A percentile compares a stretch with the other conserved stretches of the same genome.
phyloP scores from a whole-genome alignment of 2,797 vertebrate species.

The Sebastes elongatus region DNA sequence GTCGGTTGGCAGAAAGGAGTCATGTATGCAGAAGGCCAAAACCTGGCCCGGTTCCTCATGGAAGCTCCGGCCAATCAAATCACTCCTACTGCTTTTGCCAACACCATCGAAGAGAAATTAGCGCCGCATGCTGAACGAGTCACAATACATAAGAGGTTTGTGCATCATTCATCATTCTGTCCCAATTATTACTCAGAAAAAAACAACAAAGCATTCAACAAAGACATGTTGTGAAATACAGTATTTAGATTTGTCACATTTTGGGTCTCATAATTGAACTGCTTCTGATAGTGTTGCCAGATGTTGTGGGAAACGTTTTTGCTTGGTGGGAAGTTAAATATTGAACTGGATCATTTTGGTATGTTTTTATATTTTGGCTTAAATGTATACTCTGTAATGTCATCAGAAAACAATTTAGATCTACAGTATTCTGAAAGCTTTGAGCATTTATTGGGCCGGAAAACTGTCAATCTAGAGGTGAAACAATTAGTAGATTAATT shows the following conservation, averaged over 20 bases:
- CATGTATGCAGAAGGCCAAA: constrained; percentile 91
- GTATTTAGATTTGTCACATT: background rate
- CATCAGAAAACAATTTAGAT: too few relatives aligned
- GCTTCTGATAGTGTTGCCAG: background rate
- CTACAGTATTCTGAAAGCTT: too few relatives aligned
- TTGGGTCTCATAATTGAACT: background rate
- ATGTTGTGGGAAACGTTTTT: background rate
- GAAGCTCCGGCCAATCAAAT: constrained; percentile 94
- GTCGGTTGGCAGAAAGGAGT: constrained; percentile 90
- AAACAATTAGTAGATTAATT: too few relatives aligned
- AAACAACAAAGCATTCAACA: too few relatives aligned
- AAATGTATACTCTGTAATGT: background rate
- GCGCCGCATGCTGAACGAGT: constrained; percentile 80
- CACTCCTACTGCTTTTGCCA: constrained; percentile 91
- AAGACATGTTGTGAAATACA: background rate
- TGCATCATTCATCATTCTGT: background rate
- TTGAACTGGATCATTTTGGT: background rate
- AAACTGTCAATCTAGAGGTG: too few relatives aligned
- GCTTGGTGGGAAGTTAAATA: background rate
- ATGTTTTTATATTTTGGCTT: background rate
- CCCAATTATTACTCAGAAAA: background rate
- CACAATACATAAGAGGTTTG: constrained; percentile 74
- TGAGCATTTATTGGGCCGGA: too few relatives aligned
- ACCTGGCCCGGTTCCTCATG: constrained; percentile 93
- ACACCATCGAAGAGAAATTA: constrained; percentile 89